phyloP scores from a whole-genome alignment of 2,113 vertebrate species.

The Dicerorhinus sumatrensis region DNA sequence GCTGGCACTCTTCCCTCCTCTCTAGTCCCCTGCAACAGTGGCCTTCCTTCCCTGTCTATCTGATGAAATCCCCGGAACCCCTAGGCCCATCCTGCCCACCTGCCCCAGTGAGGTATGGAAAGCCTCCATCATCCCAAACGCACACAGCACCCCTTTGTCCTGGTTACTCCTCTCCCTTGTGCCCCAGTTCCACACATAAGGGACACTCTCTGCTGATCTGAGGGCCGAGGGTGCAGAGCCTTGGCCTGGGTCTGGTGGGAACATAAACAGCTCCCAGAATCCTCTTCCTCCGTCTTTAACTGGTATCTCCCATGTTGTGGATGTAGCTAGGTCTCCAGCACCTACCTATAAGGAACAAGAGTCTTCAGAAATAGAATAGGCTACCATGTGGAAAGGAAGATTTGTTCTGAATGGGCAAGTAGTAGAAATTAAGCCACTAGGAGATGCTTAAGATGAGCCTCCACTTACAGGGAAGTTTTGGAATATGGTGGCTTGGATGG shows the following conservation, averaged over 20 bases:
- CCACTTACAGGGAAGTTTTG: background rate
- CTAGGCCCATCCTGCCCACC: conserved; percentile 7
- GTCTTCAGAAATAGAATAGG: background rate
- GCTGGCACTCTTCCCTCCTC: conserved; percentile 51
- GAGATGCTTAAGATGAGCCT: background rate
- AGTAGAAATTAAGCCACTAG: background rate
- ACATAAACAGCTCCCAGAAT: background rate
- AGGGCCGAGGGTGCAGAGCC: background rate
- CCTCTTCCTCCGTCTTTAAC: background rate
- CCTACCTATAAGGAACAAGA: background rate
- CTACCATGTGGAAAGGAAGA: background rate
- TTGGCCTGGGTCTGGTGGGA: background rate
- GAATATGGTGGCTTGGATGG: background rate
- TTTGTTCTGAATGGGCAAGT: background rate
- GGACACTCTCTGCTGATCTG: background rate
- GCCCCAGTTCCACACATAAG: background rate
- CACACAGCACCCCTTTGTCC: background rate
- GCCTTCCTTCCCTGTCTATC: background rate
- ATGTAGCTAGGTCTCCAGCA: background rate
- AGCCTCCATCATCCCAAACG: background rate
- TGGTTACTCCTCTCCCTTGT: background rate
- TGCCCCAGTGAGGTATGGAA: conserved; percentile 55
- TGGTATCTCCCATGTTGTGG: background rate
- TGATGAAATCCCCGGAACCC: conserved; percentile 9
- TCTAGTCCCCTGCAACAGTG: background rate